Evolutionary conservation across 2,113 vertebrate species (phyloP).

Genomic region (Siniperca chuatsi): DNA sequence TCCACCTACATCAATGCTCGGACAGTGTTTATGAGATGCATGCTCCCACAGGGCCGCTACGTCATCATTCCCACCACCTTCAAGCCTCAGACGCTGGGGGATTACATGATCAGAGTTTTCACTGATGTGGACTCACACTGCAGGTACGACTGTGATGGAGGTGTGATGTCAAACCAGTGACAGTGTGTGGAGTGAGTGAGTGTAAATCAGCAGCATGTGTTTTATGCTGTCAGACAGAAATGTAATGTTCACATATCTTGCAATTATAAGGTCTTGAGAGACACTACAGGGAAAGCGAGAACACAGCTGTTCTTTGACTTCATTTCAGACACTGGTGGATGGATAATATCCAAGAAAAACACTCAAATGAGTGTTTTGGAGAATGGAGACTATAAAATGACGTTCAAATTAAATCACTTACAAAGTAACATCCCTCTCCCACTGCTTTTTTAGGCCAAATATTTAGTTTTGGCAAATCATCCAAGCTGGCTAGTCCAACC

Average conservation of each 20-base stretch:
- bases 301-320: conserved; percentile 14
- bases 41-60: conserved; percentile 89
- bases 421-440: background rate
- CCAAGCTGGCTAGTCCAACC: background rate
- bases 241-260: background rate
- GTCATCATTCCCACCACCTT: conserved; percentile 92
- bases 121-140: conserved; percentile 89
- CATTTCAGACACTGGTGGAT: conserved; percentile 5
- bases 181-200: background rate
- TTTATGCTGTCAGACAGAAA: background rate
- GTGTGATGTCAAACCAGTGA: background rate
- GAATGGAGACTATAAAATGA: background rate
- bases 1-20: conserved; percentile 91
- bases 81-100: conserved; percentile 77
- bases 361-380: conserved; percentile 19
- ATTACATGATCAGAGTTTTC: conserved; percentile 91
- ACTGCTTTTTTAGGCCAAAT: conserved; percentile 38
- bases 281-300: background rate
- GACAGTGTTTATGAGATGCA: conserved; percentile 87
- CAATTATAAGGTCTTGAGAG: conserved; percentile 1
- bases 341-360: conserved; percentile 36
- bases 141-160: conserved; percentile 78
- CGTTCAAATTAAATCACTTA: conserved; percentile 12
- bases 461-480: conserved; percentile 10
- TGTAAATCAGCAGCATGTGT: background rate